Conservation (phyloP, 2,888 invertebrate species). For the Metacarcinus magister region DNA sequence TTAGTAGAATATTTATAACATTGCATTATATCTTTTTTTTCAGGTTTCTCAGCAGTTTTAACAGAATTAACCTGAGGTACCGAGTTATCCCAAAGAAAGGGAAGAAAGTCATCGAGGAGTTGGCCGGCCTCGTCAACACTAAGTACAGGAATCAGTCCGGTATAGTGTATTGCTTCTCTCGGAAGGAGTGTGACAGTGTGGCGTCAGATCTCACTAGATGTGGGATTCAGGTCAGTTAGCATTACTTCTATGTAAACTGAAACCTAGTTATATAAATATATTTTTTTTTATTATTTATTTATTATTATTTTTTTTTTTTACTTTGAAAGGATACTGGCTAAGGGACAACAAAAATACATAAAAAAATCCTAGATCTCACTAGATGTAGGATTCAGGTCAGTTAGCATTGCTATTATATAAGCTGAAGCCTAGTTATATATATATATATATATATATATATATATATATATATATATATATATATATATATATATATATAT, state of each 20-base stretch:
- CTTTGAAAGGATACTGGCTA: too few species aligned
- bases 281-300: not conserved
- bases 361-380: too few species aligned
- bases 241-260: not conserved
- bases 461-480: too few species aligned
- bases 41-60: constrained; percentile 96
- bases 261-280: not conserved
- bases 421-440: too few species aligned
- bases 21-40: constrained; percentile 68
- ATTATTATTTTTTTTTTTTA: constrained; percentile 73
- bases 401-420: too few species aligned
- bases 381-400: too few species aligned
- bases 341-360: too few species aligned
- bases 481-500: too few species aligned
- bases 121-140: constrained; percentile 90
- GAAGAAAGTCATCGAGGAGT: constrained; percentile 88
- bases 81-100: constrained; percentile 92
- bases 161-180: constrained; percentile 97
- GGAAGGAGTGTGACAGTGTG: constrained; percentile 94
- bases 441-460: too few species aligned
- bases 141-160: constrained; percentile 91
- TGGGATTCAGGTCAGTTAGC: constrained; percentile 86
- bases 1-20: not conserved
- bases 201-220: constrained; percentile 88
- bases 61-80: constrained; percentile 97